Evolutionary conservation across 2,113 vertebrate species (phyloP), one percentile per base, ranked within the genome.

Genomic region (Albula glossodonta): DNA sequence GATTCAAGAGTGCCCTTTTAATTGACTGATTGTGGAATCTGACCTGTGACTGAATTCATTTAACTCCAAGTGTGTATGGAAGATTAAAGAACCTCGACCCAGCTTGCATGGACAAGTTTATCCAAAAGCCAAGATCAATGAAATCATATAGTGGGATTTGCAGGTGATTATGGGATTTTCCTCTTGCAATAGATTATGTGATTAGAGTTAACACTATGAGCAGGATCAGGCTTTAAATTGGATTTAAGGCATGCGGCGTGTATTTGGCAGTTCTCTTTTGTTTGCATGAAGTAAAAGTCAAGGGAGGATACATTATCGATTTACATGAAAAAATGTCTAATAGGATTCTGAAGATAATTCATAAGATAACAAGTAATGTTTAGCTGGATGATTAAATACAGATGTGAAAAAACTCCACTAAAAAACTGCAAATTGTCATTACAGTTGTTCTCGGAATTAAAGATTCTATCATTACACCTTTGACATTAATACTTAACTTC

Each of bases 121-220:
- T 87, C 87, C 89, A 80, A 81, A 85, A 60, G 52, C 86, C 70
- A 84, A 88, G 89, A 92, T 92, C 89, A 88, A 91, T 91, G 83
- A 86, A 88, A 83, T 82, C 70, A 74, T 86, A 88, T 81, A 88
- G 83, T 80, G 81, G 85, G 88, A 90, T 91, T 89, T 90, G 89
- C 87, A 81, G 87, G 81, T 74, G 70, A 74, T 74, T 74, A 74
- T 25, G 70, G 70, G 88, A 90, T 82, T 86, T 79, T 86, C 66
- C 88, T n/a, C 70, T 74, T 22, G 5, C 22, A 74, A 74, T 31
- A 74, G 80, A 82, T 85, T 82, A 81, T 83, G 87, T 88, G 88
- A 90, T 90, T 88, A 87, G 56, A 78, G 70, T 10, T n/a, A 74
- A 74, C 8, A 6, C 31, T 74, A 74, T 74, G 70, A 74, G 70